phyloP scores from a whole-genome alignment of 2,113 vertebrate genomes.

The Sinocyclocheilus anshuiensis region DNA sequence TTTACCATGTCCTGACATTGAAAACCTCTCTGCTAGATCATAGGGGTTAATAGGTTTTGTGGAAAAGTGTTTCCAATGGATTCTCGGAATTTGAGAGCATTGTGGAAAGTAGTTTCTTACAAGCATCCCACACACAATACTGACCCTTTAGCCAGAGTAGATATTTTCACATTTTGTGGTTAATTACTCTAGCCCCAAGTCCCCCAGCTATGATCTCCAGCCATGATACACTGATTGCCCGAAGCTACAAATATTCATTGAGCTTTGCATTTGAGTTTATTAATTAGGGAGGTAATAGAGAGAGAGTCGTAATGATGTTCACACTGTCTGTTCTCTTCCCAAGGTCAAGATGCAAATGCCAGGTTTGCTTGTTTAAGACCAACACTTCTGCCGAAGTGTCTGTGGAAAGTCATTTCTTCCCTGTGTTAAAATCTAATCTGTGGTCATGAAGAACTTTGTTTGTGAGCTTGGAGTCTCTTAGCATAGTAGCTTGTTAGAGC shows the following conservation, averaged over 20 bases:
- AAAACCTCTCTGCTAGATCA: background rate
- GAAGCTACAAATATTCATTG: background rate
- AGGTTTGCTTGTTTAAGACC: conserved; percentile 18
- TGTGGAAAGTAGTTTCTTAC: conserved; percentile 2
- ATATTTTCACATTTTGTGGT: conserved; percentile 18
- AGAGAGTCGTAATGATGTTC: background rate
- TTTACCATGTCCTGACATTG: background rate
- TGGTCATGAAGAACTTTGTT: background rate
- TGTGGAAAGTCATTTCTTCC: background rate
- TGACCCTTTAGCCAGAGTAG: background rate
- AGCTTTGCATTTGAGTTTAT: background rate
- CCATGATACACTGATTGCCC: background rate
- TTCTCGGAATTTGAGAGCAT: conserved; percentile 6
- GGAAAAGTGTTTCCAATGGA: background rate
- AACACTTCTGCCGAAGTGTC: background rate
- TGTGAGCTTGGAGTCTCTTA: background rate
- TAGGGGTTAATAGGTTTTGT: background rate
- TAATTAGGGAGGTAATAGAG: background rate
- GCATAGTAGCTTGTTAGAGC: background rate
- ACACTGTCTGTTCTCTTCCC: background rate
- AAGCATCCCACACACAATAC: conserved; percentile 1
- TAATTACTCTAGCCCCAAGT: background rate
- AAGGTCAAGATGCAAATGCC: conserved; percentile 16
- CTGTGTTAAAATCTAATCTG: background rate
- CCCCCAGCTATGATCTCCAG: background rate